These are phyloP conservation scores for Diabrotica balteata DNA, from an alignment of 2,888 invertebrate species.

Conservation along the genomic window DNA sequence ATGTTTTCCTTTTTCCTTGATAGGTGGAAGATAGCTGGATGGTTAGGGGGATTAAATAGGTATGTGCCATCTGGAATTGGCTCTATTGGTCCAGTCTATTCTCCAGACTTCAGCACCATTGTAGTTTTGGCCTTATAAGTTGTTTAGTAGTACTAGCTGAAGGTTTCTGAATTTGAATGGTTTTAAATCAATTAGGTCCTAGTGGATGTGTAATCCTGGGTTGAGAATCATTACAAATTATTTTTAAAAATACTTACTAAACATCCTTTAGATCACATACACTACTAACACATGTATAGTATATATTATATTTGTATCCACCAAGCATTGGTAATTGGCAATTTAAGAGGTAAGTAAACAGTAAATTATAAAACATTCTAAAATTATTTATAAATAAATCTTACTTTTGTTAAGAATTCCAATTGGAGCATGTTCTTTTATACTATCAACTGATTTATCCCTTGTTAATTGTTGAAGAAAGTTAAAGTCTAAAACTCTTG, in stretches of 20 bases:
- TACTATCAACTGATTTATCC: slow-evolving; percentile 61
- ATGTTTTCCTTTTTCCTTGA: too few relatives aligned
- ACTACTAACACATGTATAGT: too few relatives aligned
- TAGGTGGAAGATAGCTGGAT: not conserved
- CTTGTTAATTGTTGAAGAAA: slow-evolving; percentile 70
- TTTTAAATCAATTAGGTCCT: not conserved
- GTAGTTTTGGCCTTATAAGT: not conserved
- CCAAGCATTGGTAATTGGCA: too few relatives aligned
- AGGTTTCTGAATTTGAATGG: not conserved
- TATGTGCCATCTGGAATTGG: not conserved
- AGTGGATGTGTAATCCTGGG: not conserved
- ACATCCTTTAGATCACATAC: too few relatives aligned
- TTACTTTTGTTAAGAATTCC: slow-evolving; percentile 73
- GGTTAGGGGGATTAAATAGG: not conserved
- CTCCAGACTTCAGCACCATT: not conserved
- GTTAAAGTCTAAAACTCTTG: slow-evolving; percentile 66
- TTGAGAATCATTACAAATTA: not conserved
- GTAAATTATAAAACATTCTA: too few relatives aligned
- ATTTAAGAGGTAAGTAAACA: too few relatives aligned
- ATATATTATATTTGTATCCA: too few relatives aligned
- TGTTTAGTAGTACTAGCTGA: not conserved
- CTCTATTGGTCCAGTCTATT: not conserved
- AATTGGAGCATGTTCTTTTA: slow-evolving; percentile 61
- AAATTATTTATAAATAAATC: slow-evolving; percentile 7
- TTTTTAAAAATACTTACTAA: too few relatives aligned